Evolutionary conservation across 2,113 vertebrate genomes (phyloP).

Genomic region (Centropus unirufus): DNA sequence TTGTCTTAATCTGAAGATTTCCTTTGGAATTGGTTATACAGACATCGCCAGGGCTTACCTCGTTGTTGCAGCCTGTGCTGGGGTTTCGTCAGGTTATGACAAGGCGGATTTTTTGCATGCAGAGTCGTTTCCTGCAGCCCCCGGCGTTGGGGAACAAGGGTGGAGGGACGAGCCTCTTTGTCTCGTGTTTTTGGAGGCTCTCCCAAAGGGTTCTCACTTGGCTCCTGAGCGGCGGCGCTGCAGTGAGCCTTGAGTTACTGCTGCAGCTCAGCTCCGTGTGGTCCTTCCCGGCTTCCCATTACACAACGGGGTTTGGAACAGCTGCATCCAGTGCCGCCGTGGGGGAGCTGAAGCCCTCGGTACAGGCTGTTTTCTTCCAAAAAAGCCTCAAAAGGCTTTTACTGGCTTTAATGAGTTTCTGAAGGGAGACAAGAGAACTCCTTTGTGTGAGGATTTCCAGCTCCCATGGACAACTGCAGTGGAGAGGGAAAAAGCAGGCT

Average conservation of each 20-base stretch:
- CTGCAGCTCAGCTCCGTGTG: background rate
- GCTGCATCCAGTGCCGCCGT: background rate
- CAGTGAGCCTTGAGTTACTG: background rate
- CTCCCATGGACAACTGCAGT: slow-evolving; percentile 53
- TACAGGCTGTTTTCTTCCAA: slow-evolving; percentile 64
- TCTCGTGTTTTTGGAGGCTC: background rate
- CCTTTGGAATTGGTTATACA: background rate
- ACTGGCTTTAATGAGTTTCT: slow-evolving; percentile 9
- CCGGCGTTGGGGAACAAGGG: background rate
- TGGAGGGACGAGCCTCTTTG: background rate
- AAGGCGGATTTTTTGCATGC: background rate
- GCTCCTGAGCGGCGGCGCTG: background rate
- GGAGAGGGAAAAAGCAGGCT: slow-evolving; percentile 41
- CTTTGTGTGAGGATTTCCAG: slow-evolving; percentile 59
- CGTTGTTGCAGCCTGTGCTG: background rate
- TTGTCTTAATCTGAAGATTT: background rate
- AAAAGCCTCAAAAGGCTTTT: slow-evolving; percentile 44
- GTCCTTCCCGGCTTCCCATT: slow-evolving; percentile 2
- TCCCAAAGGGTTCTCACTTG: background rate
- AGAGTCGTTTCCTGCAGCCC: background rate
- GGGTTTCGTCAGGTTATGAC: background rate
- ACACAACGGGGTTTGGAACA: slow-evolving; percentile 43
- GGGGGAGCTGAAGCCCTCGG: slow-evolving; percentile 36
- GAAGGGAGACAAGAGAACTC: slow-evolving; percentile 60
- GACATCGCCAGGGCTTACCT: background rate